Conservation (phyloP, 2,888 invertebrate species). For the Caenorhabditis parvicauda region DNA sequence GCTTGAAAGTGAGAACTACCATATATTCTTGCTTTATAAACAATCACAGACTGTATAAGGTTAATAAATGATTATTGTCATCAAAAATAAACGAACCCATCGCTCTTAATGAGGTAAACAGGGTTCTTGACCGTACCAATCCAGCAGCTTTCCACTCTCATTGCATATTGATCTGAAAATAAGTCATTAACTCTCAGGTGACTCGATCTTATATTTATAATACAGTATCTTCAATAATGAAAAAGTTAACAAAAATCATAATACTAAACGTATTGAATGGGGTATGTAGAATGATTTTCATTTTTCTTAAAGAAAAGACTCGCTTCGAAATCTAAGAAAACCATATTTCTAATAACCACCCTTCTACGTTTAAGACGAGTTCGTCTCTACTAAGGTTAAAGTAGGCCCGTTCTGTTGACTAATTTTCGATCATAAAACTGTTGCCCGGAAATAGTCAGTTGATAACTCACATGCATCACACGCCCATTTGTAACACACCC, state of each 20-base stretch:
- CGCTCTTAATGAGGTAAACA: slow-evolving; percentile 25
- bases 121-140: slow-evolving; percentile 34
- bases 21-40: background rate
- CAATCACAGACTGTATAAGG: background rate
- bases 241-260: too few species aligned
- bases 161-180: slow-evolving; percentile 37
- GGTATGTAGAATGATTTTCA: too few species aligned
- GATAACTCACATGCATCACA: slow-evolving; percentile 30
- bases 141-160: slow-evolving; percentile 37
- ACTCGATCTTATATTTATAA: too few species aligned
- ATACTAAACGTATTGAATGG: too few species aligned
- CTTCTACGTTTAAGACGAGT: too few species aligned
- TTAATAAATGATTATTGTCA: too few species aligned
- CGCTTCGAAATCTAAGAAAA: too few species aligned
- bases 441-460: background rate
- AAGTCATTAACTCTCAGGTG: background rate
- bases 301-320: too few species aligned
- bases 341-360: too few species aligned
- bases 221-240: too few species aligned
- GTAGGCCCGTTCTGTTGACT: background rate
- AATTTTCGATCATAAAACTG: background rate
- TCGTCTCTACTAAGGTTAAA: background rate
- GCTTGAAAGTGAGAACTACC: too few species aligned
- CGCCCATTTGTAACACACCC: slow-evolving; percentile 37
- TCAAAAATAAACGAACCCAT: slow-evolving; percentile 18